These are phyloP conservation scores for Brassicogethes aeneus DNA, from an alignment of 2,888 invertebrate genomes.

Conservation along the genomic window DNA sequence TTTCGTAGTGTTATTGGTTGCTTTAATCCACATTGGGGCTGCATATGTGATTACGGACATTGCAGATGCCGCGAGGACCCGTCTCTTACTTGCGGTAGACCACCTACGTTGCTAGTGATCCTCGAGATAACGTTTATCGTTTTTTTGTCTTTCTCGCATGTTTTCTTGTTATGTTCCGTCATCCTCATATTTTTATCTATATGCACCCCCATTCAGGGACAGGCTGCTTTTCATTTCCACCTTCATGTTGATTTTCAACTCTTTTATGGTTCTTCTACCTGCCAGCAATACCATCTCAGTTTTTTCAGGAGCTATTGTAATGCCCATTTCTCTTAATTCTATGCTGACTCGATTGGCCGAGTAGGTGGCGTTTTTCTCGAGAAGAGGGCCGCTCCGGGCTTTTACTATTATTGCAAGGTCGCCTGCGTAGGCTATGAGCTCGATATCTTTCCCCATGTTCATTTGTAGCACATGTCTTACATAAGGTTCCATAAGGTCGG, in stretches of 20 bases:
- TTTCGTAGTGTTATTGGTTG: conserved; percentile 1
- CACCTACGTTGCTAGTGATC: background rate
- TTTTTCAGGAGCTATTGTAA: conserved; percentile 8
- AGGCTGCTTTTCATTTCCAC: background rate
- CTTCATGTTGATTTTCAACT: background rate
- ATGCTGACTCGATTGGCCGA: conserved; percentile 2
- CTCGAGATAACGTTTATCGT: background rate
- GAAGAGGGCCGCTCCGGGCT: conserved; percentile 2
- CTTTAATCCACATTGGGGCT: conserved; percentile 4
- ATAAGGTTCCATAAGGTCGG: conserved; percentile 6
- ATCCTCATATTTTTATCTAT: conserved; percentile 4
- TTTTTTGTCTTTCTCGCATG: background rate
- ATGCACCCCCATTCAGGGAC: conserved; percentile 7
- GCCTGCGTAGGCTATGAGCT: conserved; percentile 6
- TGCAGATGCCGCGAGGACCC: background rate
- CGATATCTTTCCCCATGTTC: background rate
- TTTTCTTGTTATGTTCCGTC: conserved; percentile 4
- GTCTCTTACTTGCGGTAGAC: too few relatives aligned
- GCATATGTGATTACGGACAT: conserved; percentile 2
- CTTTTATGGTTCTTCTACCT: conserved; percentile 5
- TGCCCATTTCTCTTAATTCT: conserved; percentile 6
- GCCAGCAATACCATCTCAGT: conserved; percentile 6
- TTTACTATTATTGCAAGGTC: conserved; percentile 7
- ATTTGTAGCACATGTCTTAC: conserved; percentile 5
- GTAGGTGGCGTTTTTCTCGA: conserved; percentile 1